Evolutionary conservation across 1,140 invertebrate species (phyloP), one percentile per base, ranked within the genome.

Genomic region (Leptopilina clavipes): DNA sequence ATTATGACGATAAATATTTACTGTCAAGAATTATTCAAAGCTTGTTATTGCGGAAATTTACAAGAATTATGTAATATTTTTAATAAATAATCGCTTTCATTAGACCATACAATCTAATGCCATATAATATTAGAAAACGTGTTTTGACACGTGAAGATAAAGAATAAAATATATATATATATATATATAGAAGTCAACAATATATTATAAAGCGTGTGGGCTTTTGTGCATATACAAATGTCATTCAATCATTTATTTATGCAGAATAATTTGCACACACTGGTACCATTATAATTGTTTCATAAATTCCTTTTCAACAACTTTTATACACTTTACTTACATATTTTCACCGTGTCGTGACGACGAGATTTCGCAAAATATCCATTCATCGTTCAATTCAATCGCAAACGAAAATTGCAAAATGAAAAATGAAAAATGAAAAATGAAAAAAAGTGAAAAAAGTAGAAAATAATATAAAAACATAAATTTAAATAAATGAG

Each of bases 101-200:
- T 22, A 22, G 54, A 59, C 17, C 17, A 59, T 59, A 52, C 19
- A 59, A 22, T 59, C 17, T 18, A 59, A 18, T 59, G 18, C 54
- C 54, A 59, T n/a, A n/a, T 22, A 59, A 59, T 22, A 59, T 65
- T 31, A 14, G 25, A n/a, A 31, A 37, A 65, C 59, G 25, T 65
- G 59, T 25, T 65, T 31, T 31, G 22, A 65, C 59, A 65, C 25
- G 59, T 65, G 59, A 65, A n/a, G 14, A 65, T n/a, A n/a, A 65
- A 2, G 22, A 65, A 8, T 31, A 31, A n/a, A 14, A 25, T 65
- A 37, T 19, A 19, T 25, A 3, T 5, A 31, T 1, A 31, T 31
- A 31, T 31, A 2, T 31, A 31, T 31, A 31, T 31, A 2, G 25
- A 19, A 59, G 19, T 11, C 19, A 18, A 48, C 45, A 31, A 31